phyloP scores from a whole-genome alignment of 2,888 invertebrate species.

The Apoda limacodes region DNA sequence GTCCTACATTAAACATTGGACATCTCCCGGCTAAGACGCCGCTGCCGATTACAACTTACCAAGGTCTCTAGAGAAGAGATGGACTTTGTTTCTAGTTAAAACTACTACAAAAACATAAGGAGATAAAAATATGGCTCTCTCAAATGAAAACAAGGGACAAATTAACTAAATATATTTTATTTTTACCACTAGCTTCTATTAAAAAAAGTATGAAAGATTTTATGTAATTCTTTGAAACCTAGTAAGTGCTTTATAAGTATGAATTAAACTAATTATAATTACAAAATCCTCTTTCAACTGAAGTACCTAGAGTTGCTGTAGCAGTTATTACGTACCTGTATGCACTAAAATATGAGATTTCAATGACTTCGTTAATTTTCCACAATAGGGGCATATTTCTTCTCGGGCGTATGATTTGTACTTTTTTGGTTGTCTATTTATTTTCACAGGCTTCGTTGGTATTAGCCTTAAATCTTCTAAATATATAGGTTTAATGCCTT shows the following conservation, averaged over 20 bases:
- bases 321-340: constrained; percentile 28
- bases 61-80: too few species aligned
- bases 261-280: background rate
- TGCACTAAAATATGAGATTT: constrained; percentile 32
- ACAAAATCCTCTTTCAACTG: too few species aligned
- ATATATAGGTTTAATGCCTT: constrained; percentile 35
- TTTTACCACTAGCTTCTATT: background rate
- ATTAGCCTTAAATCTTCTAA: constrained; percentile 29
- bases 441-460: constrained; percentile 11
- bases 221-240: constrained; percentile 1
- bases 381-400: constrained; percentile 40
- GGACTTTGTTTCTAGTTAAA: too few species aligned
- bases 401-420: constrained; percentile 8
- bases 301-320: too few species aligned
- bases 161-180: constrained; percentile 3
- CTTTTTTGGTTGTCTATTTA: constrained; percentile 10
- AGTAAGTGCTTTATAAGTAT: background rate
- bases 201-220: constrained; percentile 2
- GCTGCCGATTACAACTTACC: too few species aligned
- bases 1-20: too few species aligned
- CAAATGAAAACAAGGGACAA: too few species aligned
- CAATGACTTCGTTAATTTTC: constrained; percentile 28
- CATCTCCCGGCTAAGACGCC: too few species aligned
- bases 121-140: too few species aligned
- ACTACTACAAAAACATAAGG: too few species aligned